phyloP scores from a whole-genome alignment of 2,113 vertebrate species.

The Peromyscus californicus region DNA sequence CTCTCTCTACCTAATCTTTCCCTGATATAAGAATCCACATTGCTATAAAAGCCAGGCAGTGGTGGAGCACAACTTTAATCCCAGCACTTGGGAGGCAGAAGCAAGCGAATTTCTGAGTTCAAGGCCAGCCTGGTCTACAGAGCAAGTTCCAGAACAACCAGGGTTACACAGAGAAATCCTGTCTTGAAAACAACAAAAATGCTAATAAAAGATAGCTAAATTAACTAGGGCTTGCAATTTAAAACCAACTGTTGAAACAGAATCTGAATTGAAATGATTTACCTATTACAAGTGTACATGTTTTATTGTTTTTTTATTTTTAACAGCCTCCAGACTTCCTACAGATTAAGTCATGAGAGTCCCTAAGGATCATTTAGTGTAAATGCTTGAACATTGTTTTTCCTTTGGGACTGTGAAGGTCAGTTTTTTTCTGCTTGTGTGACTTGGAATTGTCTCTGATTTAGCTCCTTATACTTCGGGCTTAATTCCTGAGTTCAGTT shows the following conservation, averaged over 20 bases:
- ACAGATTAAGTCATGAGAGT: background rate
- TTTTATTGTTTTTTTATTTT: background rate
- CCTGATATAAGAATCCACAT: slow-evolving; percentile 60
- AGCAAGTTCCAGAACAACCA: background rate
- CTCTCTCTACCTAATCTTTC: slow-evolving; percentile 67
- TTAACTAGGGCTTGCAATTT: background rate
- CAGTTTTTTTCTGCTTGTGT: background rate
- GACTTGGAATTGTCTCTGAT: background rate
- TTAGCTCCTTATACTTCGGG: background rate
- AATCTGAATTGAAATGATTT: background rate
- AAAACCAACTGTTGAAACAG: background rate
- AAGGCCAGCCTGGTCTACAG: background rate
- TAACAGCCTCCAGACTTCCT: slow-evolving; percentile 14
- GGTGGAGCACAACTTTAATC: background rate
- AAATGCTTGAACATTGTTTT: slow-evolving; percentile 18
- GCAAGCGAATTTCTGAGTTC: background rate
- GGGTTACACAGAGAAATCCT: background rate
- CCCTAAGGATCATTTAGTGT: background rate
- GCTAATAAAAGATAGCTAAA: background rate
- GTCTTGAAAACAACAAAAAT: background rate
- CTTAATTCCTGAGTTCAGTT: background rate
- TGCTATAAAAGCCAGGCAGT: background rate
- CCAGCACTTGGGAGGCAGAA: background rate
- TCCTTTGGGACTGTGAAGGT: background rate
- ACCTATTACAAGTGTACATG: background rate